Percentiles rank a stretch among this genome's conserved stretches.
These are phyloP conservation scores for Miniopterus natalensis DNA, from an alignment of 2,113 vertebrate genomes.

Conservation along the genomic window DNA sequence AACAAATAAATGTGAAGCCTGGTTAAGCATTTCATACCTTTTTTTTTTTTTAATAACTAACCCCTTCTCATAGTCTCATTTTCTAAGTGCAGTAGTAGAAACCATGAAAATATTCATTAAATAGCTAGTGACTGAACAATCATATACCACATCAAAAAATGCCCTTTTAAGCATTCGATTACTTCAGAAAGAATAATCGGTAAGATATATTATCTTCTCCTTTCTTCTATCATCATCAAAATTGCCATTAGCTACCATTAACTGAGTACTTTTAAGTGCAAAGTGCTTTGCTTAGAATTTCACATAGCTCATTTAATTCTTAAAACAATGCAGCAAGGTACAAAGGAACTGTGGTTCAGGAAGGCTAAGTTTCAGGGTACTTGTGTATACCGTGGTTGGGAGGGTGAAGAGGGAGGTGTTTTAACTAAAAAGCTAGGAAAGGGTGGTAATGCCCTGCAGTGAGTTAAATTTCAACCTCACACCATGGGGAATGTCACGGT, in stretches of 20 bases:
- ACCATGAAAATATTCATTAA: neutral
- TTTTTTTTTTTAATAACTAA: neutral
- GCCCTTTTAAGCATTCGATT: neutral
- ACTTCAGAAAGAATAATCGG: neutral
- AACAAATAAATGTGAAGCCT: neutral
- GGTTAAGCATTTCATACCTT: conserved; percentile 10
- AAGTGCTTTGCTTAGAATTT: neutral
- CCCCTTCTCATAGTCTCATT: neutral
- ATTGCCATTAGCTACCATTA: neutral
- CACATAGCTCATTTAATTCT: conserved; percentile 14
- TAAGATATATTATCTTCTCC: neutral
- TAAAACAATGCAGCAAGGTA: neutral
- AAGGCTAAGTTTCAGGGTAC: neutral
- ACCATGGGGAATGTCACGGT: neutral
- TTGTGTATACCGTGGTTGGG: neutral
- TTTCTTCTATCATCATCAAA: neutral
- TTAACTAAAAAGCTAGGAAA: neutral
- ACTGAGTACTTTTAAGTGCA: neutral
- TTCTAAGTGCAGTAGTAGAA: neutral
- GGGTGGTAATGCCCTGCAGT: neutral
- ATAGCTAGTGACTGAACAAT: neutral
- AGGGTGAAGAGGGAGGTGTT: neutral
- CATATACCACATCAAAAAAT: neutral
- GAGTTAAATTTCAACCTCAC: neutral
- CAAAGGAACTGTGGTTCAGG: neutral